Evolutionary conservation across 2,113 vertebrate species (phyloP).

Genomic region (Nanorana parkeri): DNA sequence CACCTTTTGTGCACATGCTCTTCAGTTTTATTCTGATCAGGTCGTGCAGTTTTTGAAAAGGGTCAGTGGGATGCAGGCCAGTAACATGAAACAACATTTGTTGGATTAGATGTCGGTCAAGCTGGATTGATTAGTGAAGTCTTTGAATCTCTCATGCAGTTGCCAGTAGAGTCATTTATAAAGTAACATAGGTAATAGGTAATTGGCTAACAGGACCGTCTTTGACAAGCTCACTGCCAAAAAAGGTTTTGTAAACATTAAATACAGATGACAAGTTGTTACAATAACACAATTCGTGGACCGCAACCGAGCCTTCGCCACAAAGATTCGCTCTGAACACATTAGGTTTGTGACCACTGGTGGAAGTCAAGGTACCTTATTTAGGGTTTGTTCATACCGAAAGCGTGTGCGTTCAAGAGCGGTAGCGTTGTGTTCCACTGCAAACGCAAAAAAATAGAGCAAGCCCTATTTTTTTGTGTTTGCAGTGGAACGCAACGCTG

Average conservation of each 20-base stretch:
- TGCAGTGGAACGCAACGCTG: no score
- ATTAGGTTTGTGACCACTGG: background rate
- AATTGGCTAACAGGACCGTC: background rate
- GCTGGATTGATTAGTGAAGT: background rate
- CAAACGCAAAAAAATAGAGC: no score
- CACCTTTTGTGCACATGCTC: background rate
- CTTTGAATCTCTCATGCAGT: background rate
- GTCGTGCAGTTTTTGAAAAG: background rate
- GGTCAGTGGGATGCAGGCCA: background rate
- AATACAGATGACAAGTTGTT: background rate
- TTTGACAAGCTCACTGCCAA: no score
- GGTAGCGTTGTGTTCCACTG: no score
- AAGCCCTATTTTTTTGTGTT: no score
- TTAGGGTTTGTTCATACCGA: no score
- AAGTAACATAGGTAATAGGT: background rate
- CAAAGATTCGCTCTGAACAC: background rate
- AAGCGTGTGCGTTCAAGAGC: no score
- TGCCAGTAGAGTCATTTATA: background rate
- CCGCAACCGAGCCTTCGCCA: background rate
- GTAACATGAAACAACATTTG: background rate
- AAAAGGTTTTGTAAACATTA: constrained; percentile 1
- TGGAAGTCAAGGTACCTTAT: no score
- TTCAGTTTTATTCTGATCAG: background rate
- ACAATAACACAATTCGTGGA: background rate
- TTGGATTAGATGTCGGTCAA: background rate